Base-by-base conservation (phyloP, 1,140 invertebrate species). In the Heterodera carotae region DNA sequence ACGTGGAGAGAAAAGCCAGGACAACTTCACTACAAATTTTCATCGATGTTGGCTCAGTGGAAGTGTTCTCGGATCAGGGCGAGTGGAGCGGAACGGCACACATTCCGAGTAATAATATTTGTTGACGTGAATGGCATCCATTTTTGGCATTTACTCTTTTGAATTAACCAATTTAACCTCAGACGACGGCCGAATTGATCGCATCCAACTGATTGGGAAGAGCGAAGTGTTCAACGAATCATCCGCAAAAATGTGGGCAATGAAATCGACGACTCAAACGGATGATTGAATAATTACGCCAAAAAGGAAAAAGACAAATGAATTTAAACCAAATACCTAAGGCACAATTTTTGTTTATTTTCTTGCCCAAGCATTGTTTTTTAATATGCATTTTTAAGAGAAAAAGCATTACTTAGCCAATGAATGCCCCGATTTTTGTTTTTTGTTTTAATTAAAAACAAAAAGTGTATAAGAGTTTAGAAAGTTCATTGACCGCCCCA, bases 11-110 rank as follows among this genome's bases (percentile, higher is more conserved):
- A 10, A 34, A 34, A 7, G 62, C 62, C 7, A 29, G 33, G 25
- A 25, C 62, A 66, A 66, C 29, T 66, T 29, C 27, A 66, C 1
- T 66, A 27, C 62, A 34, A 31, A 34, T 66, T 12, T 66, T 66
- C 18, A 18, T 66, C 33, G 62, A 66, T 34, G 29, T 66, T 22
- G 62, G 62, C n/a, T 66, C 62, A 15, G 62, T 66, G 62, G 62
- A 66, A n/a, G 62, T 66, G 62, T 66, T 66, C 33, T 29, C 62
- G 62, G 62, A 66, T 27, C 27, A 66, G 2, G 62, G 62, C 27
- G 10, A 34, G 12, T 66, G 62, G 62, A 31, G 10, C 29, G 25
- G 62, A 6, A 66, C 62, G 1, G 25, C 62, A 34, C 62, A 27
- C 62, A 66, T 66, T 31, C 62, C 62, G 5, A 34, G 10, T 62